Base-by-base conservation (phyloP, 2,113 vertebrate genomes). In the Pachypanchax playfairii region DNA sequence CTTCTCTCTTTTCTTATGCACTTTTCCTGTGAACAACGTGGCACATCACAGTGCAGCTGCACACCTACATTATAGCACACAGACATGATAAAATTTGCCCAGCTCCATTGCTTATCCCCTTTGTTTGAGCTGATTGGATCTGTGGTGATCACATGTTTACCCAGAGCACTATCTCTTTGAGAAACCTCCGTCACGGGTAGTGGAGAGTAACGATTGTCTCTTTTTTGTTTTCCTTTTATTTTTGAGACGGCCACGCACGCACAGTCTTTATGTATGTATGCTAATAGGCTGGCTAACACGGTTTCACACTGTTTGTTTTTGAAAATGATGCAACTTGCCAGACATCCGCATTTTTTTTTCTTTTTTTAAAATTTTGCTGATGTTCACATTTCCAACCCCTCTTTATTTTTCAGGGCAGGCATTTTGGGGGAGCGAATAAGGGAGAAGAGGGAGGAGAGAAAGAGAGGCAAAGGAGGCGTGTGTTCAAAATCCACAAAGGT, bases 321-420 rank as follows among this genome's bases (percentile, higher is more conserved):
- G 71, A 74, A 86, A 89, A 90, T 89, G 90, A 91, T 90, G 90
- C 90, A 91, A 90, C 88, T 88, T 91, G 88, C 86, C 90, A 91
- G 90, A 91, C 90, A 90, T 90, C 82, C 83, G n/a, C 75, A n/a
- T 85, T 85, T 85, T 88, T 85, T 2, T 49, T 80, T n/a, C 72
- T 86, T 86, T 86, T 89, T 88, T 38, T 38, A 35, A 15, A 15
- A 42, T 42, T 42, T 86, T 89, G 91, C 90, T 91, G 90, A 91
- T 87, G 77, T 79, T 82, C 78, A 85, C 69, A 65, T 85, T 87
- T 80, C 79, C 43, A 53, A 77, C 78, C 73, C 48, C 39, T 62
- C 58, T 57, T 24, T 14, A 0, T 63, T 85, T 87, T 65, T 79
- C 65, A 67, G 68, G 70, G 81, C 74, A 65, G 73, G 85, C 82